phyloP scores from a whole-genome alignment of 2,797 vertebrate genomes.

The Pampus argenteus region DNA sequence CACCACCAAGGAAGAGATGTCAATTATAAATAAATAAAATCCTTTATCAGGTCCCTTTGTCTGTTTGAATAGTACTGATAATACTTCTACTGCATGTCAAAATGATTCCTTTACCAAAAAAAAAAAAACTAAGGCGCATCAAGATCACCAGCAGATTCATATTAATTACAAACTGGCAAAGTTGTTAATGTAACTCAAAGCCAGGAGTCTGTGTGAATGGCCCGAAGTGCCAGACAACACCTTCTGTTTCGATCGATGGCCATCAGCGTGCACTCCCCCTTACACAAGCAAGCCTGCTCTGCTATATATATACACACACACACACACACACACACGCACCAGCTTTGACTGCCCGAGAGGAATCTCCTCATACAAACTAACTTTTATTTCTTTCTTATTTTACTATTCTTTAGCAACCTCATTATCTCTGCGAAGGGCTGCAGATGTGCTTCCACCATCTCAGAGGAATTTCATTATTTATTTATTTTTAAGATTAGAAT shows the following conservation, averaged over 20 bases:
- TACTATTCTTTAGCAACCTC: constrained; percentile 65
- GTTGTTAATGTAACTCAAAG: constrained; percentile 83
- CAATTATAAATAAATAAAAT: neutral
- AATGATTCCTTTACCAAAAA: constrained; percentile 50
- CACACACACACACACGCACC: too few species aligned
- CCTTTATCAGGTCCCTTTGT: constrained; percentile 30
- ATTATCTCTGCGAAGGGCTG: constrained; percentile 68
- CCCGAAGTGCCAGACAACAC: constrained; percentile 86
- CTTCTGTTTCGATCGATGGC: constrained; percentile 86
- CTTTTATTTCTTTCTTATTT: constrained; percentile 63
- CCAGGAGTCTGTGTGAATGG: constrained; percentile 82
- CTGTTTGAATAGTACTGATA: constrained; percentile 19
- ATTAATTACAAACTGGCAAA: constrained; percentile 85
- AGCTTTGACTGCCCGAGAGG: constrained; percentile 66
- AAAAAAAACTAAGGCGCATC: constrained; percentile 59
- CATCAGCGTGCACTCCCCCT: constrained; percentile 71
- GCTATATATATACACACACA: constrained; percentile 72
- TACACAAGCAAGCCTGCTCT: constrained; percentile 67
- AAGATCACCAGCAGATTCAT: constrained; percentile 76
- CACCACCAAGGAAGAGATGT: constrained; percentile 12
- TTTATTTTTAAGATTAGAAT: constrained; percentile 76
- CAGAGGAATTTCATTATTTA: constrained; percentile 65
- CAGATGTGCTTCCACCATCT: constrained; percentile 72
- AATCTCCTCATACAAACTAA: constrained; percentile 68
- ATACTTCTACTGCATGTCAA: constrained; percentile 50